Base-by-base conservation (phyloP, 2,797 vertebrate genomes). In the Tadarida brasiliensis region DNA sequence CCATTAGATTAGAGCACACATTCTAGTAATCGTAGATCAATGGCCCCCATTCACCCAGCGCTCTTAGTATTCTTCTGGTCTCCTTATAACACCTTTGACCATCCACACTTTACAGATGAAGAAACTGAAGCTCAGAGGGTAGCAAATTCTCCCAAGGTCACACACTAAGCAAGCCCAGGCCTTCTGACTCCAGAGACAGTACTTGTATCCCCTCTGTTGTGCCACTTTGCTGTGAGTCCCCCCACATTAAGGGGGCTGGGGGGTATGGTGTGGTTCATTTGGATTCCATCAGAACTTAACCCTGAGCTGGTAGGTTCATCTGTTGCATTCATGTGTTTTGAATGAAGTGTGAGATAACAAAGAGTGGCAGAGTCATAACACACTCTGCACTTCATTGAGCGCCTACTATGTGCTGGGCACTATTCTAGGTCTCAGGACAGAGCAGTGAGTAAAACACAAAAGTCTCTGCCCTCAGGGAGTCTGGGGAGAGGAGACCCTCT, bases 1-100 rank as follows among this genome's bases (percentile, higher is more conserved):
- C 2, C n/a, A 6, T 39, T 1, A 73, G 11, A 17, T 39, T 1
- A 73, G 11, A 17, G 57, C 78, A 26, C 8, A 2, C 0, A 7
- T 2, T 1, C 7, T 14, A 15, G 30, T 14, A 2, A 56, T n/a
- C 4, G 0, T 6, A 24, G 33, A 28, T 24, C 47, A 2, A 9
- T 9, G 24, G 17, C 47, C 7, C 11, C 22, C 11, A 2, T 47
- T 49, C 63, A 1, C 61, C 9, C 22, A 22, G 51, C 70, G 12
- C 47, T 17, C 16, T 10, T 8, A 24, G 71, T 20, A 10, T 47
- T 22, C 35, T 70, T 35, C 17, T 10, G 5, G 30, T 22, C 30
- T 11, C 54, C 47, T 26, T 10, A 30, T 3, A 76, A 16, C 12
- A 3, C 44, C 63, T 94, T 22, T 9, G 16, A 33, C 47, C 56